Conservation (phyloP, 2,113 vertebrate genomes). For the Sprattus sprattus region DNA sequence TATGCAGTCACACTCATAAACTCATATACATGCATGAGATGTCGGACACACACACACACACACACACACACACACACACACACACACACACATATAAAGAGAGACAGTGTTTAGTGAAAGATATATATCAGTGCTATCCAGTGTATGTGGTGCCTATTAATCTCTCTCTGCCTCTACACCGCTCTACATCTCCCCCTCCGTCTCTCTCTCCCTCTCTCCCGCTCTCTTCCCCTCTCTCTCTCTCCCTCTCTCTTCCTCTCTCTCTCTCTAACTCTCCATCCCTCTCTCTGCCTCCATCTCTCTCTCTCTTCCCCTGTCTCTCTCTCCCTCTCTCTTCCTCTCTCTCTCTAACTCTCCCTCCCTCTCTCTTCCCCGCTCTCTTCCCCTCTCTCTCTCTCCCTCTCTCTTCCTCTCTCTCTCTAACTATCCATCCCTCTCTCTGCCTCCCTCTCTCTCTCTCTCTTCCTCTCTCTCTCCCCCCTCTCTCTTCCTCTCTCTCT, state of each 20-base stretch:
- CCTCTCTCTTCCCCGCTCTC: no score
- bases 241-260: background rate
- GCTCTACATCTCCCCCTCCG: no score
- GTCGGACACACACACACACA: no score
- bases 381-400: background rate
- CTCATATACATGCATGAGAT: no score
- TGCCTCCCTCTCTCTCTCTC: no score
- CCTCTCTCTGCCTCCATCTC: background rate
- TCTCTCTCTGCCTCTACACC: background rate
- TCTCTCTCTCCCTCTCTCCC: background rate
- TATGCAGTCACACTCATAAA: no score
- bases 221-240: background rate
- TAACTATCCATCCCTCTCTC: background rate
- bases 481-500: background rate
- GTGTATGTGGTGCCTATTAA: slow-evolving; percentile 1
- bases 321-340: background rate
- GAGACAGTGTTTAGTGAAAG: background rate
- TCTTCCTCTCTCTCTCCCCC: background rate
- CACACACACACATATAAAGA: slow-evolving; percentile 14
- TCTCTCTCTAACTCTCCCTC: background rate
- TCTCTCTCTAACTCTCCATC: background rate
- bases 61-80: slow-evolving; percentile 13
- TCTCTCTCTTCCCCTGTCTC: background rate
- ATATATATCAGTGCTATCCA: background rate
- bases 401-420: background rate